These are phyloP conservation scores for Tylochromis polylepis DNA, from an alignment of 2,113 vertebrate genomes.

Conservation along the genomic window DNA sequence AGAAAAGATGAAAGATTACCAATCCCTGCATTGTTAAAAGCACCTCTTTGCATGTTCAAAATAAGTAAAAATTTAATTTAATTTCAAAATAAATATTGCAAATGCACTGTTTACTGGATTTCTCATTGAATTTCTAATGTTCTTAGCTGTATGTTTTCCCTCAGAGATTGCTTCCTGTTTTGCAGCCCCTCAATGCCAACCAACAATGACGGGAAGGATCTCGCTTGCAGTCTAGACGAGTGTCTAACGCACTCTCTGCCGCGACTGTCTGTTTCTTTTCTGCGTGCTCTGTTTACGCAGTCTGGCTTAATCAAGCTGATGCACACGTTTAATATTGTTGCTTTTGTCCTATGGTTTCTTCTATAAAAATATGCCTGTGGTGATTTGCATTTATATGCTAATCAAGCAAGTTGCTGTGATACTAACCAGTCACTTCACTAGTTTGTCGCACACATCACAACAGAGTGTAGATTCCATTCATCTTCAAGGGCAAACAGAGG, in stretches of 20 bases:
- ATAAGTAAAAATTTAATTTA: background rate
- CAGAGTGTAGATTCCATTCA: background rate
- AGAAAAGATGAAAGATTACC: background rate
- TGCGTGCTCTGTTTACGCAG: slow-evolving; percentile 24
- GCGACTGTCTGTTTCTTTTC: background rate
- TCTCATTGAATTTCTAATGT: slow-evolving; percentile 10
- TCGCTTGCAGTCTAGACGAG: slow-evolving; percentile 63
- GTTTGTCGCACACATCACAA: background rate
- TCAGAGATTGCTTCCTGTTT: slow-evolving; percentile 64
- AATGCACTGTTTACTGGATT: background rate
- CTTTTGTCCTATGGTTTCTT: background rate
- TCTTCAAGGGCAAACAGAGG: background rate
- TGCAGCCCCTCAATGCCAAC: slow-evolving; percentile 51
- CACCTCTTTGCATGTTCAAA: background rate
- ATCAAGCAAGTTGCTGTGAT: background rate
- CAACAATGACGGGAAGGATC: slow-evolving; percentile 70
- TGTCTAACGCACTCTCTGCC: slow-evolving; percentile 25
- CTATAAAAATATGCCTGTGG: background rate
- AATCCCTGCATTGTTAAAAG: background rate
- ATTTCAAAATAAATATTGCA: background rate
- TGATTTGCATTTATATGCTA: background rate
- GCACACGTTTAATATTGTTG: background rate
- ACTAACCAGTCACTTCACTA: background rate
- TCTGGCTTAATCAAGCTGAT: background rate
- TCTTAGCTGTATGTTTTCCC: slow-evolving; percentile 15